Evolutionary conservation across 1,140 invertebrate species (phyloP), one percentile per base, ranked within the genome.

Genomic region (Dryas iulia): DNA sequence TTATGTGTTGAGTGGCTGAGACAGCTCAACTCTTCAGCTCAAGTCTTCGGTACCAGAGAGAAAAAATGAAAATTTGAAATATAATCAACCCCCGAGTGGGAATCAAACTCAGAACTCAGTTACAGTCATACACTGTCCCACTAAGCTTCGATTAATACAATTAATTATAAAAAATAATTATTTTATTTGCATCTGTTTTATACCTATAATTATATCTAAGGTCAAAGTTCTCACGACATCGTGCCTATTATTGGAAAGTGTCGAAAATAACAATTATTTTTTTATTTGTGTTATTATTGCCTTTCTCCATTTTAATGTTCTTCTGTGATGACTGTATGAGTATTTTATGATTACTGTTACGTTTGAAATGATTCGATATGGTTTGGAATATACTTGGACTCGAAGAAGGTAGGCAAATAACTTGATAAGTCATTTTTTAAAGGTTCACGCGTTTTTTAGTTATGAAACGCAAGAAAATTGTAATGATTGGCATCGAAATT

Each of bases 241-340:
- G 28, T 59, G 24, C 0, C 26, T 26, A 14, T 31, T 21, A 60
- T 33, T 66, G 33, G 65, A 66, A 66, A 66, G 65, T 66, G 18
- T 31, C n/a, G 18, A 59, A 33, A 30, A 6, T 24, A n/a, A 28
- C 18, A 52, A 59, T 53, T 52, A 53, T 66, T 10, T 6, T 23
- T 26, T 33, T 26, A 39, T 14, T n/a, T 39, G 14, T 39, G n/a
- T 21, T 47, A 28, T 66, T 28, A 21, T 58, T 66, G 57, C n/a
- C 64, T 59, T 66, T 59, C 57, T 28, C 64, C 39, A 14, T 61
- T 39, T 26, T 33, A 35, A 39, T 24, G 18, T 60, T 18, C 7
- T 21, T 33, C 30, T 33, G 10, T 33, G 30, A 59, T 59, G 18
- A 23, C 33, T 12, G 18, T 24, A 24, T 24, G 23, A 33, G 18